Base-by-base conservation (phyloP, 2,888 invertebrate genomes). In the Melitaea athalia region DNA sequence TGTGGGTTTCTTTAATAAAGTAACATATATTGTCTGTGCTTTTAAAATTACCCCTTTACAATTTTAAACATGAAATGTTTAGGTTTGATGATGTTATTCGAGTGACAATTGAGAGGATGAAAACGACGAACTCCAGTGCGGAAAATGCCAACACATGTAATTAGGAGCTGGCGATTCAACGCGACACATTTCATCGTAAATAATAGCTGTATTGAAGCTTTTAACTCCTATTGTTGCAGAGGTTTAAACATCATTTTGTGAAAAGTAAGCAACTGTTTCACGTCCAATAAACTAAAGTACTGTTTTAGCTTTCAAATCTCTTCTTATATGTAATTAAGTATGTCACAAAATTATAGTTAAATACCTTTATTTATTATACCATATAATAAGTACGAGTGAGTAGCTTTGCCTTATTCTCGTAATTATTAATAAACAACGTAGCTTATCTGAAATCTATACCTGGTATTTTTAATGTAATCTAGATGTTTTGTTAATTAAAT, bases 111-210 rank as follows among this genome's bases (percentile, higher is more conserved):
- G 60, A 67, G 63, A 70, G 62, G 61, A 68, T 67, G 68, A 52
- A 64, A 59, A 61, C 71, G 64, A 53, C 64, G 52, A 59, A 67
- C 62, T 5, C 43, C 24, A 69, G 64, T 57, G 65, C 59, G 70
- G 71, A 74, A 72, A 73, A 73, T 71, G 66, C 70, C 68, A 70
- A 73, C 76, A 72, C 70, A 74, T 64, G 74, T 77, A 75, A 77
- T 79, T 78, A 79, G 76, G 70, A 70, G 69, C 49, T 59, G 72
- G 69, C 71, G 65, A 71, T 69, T 64, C 53, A 63, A 71, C 72
- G 71, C 67, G 68, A 64, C 64, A 64, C 65, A 75, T 77, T 76
- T 76, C 74, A 75, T 75, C 68, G 70, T 69, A 77, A 75, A 74
- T 75, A 78, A 78, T 72, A 72, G 72, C 59, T 65, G 52, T 64